Base-by-base conservation (phyloP, 2,113 vertebrate genomes). In the Gymnocephalus cernua region DNA sequence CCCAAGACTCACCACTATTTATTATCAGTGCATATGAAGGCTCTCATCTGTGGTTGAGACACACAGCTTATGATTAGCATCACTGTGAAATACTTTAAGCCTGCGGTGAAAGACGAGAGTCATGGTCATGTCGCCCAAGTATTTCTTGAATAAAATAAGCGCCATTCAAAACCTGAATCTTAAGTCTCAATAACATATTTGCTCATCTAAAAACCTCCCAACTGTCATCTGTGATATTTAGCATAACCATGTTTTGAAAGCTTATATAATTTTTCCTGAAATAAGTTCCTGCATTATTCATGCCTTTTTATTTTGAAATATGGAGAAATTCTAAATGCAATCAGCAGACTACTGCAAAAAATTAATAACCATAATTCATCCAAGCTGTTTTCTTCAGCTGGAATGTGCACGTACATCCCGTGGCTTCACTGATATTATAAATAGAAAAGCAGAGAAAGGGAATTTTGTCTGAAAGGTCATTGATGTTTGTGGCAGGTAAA, bases 381-480 rank as follows among this genome's bases (percentile, higher is more conserved):
- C 3, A 71, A 76, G 73, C 83, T 88, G 86, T 88, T 72, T 85
- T 87, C 84, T 86, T 85, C 19, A 79, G 67, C 27, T 79, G 79
- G 79, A 89, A 88, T 85, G 80, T 89, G 57, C 25, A 38, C 75
- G 77, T 51, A 69, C 65, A 67, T 86, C 69, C 78, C 76, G 83
- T 7, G 82, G 81, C 72, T 88, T 91, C 51, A 64, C 64, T 71
- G 67, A 87, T 86, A 79, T 90, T 89, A 85, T 90, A 81, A 93
- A 90, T 87, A 88, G 79, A 90, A 91, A 89, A 93, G 50, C 87
- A 90, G 88, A 90, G 45, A 23, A 35, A 47, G 57, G 32, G 53
- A 63, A 72, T 65, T 78, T 69, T 69, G 77, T 88, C 61, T 76
- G 75, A 68, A 86, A 83, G 56, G 75, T 81, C 56, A 44, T 89